These are phyloP conservation scores for Sinocyclocheilus maitianheensis DNA, from an alignment of 2,113 vertebrate genomes.

Conservation along the genomic window DNA sequence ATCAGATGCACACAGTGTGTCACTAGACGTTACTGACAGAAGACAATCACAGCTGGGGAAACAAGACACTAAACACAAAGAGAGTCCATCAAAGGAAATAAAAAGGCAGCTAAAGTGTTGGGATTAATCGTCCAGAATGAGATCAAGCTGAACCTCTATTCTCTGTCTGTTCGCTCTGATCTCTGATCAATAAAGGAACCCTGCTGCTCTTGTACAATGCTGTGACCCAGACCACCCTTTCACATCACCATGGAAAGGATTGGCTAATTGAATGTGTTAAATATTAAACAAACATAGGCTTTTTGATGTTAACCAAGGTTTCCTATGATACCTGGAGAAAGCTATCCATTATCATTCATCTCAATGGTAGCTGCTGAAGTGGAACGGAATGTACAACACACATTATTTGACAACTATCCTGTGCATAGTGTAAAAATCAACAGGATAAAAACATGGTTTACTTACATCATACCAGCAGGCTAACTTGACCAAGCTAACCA, in stretches of 20 bases:
- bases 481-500: too few species aligned
- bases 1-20: neutral
- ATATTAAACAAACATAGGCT: neutral
- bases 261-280: neutral
- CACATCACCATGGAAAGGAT: neutral
- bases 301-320: neutral
- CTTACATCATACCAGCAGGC: too few species aligned
- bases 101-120: neutral
- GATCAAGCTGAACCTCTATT: neutral
- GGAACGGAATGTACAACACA: too few species aligned
- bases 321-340: neutral
- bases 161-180: constrained; percentile 13
- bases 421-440: too few species aligned
- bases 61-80: constrained; percentile 2
- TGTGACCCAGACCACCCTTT: neutral
- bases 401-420: too few species aligned
- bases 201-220: neutral
- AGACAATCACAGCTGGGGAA: neutral
- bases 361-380: too few species aligned
- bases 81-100: neutral
- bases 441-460: too few species aligned
- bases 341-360: neutral
- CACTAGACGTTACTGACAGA: neutral
- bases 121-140: constrained; percentile 13
- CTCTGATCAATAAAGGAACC: constrained; percentile 15